Evolutionary conservation across 2,113 vertebrate species (phyloP).

Genomic region (Shinisaurus crocodilurus): DNA sequence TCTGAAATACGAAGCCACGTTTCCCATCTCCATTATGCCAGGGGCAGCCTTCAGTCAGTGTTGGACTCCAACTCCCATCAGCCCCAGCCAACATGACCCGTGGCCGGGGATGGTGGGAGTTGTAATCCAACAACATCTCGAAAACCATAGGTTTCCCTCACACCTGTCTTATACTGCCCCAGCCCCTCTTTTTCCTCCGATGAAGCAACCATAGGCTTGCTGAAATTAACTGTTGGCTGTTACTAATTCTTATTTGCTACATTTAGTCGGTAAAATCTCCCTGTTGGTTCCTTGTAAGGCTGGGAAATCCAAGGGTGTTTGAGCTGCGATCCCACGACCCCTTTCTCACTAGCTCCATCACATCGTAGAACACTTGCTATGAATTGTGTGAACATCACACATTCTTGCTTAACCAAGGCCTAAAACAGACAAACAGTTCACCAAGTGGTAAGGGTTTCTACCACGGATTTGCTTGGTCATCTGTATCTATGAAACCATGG

Average conservation of each 20-base stretch:
- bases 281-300: background rate
- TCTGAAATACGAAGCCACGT: no score
- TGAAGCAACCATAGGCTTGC: background rate
- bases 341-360: background rate
- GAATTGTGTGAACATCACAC: background rate
- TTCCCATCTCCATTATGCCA: background rate
- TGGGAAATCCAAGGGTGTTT: background rate
- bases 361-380: background rate
- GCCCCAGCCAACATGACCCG: background rate
- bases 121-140: background rate
- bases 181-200: background rate
- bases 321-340: background rate
- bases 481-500: background rate
- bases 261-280: background rate
- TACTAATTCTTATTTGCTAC: background rate
- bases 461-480: background rate
- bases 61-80: no score
- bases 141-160: background rate
- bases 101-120: background rate
- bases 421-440: no score
- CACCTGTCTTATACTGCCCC: no score
- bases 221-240: background rate
- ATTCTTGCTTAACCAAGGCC: background rate
- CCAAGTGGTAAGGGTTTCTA: background rate
- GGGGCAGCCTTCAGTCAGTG: no score